Base-by-base conservation (phyloP, 2,888 invertebrate genomes). In the Trachelus stipa region DNA sequence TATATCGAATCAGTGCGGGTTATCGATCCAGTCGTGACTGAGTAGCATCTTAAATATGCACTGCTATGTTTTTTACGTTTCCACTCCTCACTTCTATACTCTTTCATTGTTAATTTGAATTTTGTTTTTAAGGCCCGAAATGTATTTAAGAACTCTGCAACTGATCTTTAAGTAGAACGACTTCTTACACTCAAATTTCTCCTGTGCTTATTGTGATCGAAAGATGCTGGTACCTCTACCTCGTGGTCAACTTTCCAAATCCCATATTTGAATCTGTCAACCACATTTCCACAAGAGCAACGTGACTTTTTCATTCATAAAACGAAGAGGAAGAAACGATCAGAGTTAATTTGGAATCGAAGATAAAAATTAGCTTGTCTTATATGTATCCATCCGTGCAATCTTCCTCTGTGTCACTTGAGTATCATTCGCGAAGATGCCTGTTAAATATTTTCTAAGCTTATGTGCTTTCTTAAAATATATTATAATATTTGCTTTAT, bases 401-500 rank as follows among this genome's bases (percentile, higher is more conserved):
- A 40, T 15, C 4, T 40, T 40, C 15, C 40, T 40, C 40, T 15
- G 15, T 40, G 12, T 40, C 15, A 40, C 40, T 37, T 37, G 40
- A 12, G 4, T 40, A 15, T 56, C 56, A 9, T 23, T 9, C 56
- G 23, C 56, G 23, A 9, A 56, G 56, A 56, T 56, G 23, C 9
- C 23, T 23, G 23, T 56, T 56, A 56, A 56, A 56, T 56, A 56
- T 56, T 56, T 23, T 9, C 56, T 0, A 2, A 56, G 9, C 9
- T 56, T 56, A 15, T 9, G 56, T 56, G 56, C 15, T 56, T 2
- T 56, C 23, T 2, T 9, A 9, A 23, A 74, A 74, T 73, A 76
- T 75, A 74, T 81, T 76, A 81, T 81, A 81, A 85, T 79, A 75
- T 76, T 74, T 75, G 78, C 76, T 83, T 82, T 79, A 83, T 80